phyloP scores from a whole-genome alignment of 2,113 vertebrate species.

The Marcusenius ussheri region DNA sequence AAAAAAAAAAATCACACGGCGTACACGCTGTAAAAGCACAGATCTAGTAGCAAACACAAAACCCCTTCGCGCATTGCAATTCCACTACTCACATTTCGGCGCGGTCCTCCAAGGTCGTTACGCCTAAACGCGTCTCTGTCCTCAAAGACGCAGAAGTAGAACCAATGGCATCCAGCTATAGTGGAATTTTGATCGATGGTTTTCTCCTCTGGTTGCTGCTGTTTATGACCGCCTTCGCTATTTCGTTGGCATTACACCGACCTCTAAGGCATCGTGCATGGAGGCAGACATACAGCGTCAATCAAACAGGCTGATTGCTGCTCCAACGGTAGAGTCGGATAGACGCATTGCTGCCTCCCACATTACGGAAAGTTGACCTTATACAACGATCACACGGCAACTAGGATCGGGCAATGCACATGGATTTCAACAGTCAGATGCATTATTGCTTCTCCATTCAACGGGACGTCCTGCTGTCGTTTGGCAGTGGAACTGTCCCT shows the following conservation, averaged over 20 bases:
- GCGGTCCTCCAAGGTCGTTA: neutral
- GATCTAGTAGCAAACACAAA: neutral
- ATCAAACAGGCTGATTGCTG: neutral
- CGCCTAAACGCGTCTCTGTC: neutral
- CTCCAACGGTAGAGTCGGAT: neutral
- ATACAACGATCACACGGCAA: neutral
- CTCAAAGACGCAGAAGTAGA: neutral
- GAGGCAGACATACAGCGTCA: neutral
- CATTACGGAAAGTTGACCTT: neutral
- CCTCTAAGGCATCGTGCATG: neutral
- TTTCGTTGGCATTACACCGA: neutral
- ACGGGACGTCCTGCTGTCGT: neutral
- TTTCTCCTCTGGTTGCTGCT: neutral
- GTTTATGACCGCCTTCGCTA: neutral
- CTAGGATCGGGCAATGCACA: neutral
- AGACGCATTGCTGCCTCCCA: slow-evolving; percentile 5
- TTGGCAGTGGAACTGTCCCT: neutral
- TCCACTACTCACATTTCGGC: neutral
- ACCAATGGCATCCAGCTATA: neutral
- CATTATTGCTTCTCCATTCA: neutral
- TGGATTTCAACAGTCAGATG: neutral
- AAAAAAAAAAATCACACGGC: neutral
- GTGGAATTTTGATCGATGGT: neutral
- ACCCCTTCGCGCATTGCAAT: neutral
- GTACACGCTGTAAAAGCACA: neutral